Evolutionary conservation across 2,113 vertebrate genomes (phyloP).

Genomic region (Zosterops japonicus): DNA sequence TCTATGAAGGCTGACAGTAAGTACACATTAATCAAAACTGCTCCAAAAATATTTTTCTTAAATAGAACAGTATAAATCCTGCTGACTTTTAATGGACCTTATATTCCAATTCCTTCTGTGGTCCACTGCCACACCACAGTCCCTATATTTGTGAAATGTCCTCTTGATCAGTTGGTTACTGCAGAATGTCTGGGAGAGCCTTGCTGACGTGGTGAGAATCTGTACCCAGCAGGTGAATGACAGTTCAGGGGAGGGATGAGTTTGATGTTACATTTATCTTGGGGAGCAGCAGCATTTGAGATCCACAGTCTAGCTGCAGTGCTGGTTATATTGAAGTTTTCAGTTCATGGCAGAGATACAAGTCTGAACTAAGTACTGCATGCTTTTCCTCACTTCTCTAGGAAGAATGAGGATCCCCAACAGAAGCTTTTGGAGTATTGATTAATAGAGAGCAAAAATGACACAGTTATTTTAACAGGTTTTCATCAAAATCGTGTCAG

Average conservation of each 20-base stretch:
- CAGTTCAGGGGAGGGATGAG: background rate
- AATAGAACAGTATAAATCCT: fast-evolving
- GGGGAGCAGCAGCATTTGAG: background rate
- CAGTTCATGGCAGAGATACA: background rate
- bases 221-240: background rate
- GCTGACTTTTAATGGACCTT: background rate
- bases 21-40: background rate
- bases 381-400: background rate
- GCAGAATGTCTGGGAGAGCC: background rate
- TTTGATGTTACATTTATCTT: background rate
- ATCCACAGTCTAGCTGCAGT: background rate
- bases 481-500: background rate
- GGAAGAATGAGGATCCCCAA: background rate
- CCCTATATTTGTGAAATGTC: background rate
- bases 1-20: background rate
- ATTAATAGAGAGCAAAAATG: background rate
- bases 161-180: background rate
- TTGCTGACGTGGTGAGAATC: background rate
- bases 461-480: background rate
- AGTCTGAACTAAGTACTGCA: background rate
- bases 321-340: background rate
- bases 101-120: background rate
- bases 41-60: background rate
- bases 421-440: background rate
- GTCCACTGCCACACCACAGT: background rate